These are phyloP conservation scores for Syndactyla subalaris DNA, from an alignment of 2,797 vertebrate species.

Conservation along the genomic window DNA sequence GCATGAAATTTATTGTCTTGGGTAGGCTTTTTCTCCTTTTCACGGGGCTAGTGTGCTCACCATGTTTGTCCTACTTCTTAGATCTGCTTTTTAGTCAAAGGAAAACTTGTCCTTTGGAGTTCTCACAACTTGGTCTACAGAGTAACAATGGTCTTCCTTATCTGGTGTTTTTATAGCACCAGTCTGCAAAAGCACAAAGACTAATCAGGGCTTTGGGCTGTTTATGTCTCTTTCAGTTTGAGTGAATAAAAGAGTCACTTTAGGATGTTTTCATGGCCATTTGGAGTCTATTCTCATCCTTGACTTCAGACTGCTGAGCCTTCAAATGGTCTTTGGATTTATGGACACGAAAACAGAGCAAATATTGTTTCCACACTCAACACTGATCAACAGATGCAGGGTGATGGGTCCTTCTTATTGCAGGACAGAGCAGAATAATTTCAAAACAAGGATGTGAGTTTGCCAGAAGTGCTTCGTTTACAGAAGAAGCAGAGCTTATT, in stretches of 20 bases:
- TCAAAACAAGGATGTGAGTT: background rate
- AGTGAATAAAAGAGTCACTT: background rate
- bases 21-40: background rate
- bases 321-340: background rate
- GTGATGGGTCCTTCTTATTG: background rate
- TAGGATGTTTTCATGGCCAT: background rate
- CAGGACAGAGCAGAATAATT: background rate
- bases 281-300: background rate
- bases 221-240: background rate
- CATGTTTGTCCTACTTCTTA: background rate
- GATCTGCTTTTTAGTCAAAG: background rate
- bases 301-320: background rate
- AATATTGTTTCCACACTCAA: background rate
- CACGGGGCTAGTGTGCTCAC: background rate
- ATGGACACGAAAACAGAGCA: background rate
- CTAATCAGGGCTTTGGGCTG: background rate
- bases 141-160: background rate
- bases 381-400: background rate
- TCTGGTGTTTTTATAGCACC: background rate
- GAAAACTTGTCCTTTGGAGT: background rate
- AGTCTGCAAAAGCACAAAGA: background rate
- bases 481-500: background rate
- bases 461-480: background rate
- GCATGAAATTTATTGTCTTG: background rate
- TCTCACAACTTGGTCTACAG: background rate